phyloP scores from a whole-genome alignment of 2,797 vertebrate genomes.

The Schizopygopsis pylzovi region DNA sequence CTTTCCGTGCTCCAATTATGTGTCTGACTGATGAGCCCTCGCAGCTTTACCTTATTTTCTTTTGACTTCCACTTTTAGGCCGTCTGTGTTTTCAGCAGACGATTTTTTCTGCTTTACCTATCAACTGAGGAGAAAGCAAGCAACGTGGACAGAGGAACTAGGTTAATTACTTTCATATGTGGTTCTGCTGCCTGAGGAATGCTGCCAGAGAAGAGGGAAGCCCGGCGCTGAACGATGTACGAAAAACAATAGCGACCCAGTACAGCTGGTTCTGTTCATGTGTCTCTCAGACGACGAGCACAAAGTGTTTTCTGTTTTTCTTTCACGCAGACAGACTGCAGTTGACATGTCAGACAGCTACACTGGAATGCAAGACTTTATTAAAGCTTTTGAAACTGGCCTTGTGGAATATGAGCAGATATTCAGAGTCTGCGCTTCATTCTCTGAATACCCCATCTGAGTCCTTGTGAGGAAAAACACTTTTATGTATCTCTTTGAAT shows the following conservation, averaged over 20 bases:
- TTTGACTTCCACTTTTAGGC: background rate
- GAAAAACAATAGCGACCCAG: constrained; percentile 67
- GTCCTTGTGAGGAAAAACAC: constrained; percentile 31
- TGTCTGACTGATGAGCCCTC: background rate
- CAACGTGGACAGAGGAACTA: constrained; percentile 77
- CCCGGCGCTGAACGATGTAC: constrained; percentile 58
- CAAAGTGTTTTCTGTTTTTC: constrained; percentile 9
- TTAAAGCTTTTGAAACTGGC: constrained; percentile 27
- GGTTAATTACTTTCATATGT: constrained; percentile 82
- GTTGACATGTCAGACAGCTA: background rate
- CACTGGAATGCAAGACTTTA: constrained; percentile 6
- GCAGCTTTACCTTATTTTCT: background rate
- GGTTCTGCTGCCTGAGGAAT: constrained; percentile 62
- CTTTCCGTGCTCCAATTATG: background rate
- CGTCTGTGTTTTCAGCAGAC: constrained; percentile 25
- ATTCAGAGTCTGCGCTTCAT: background rate
- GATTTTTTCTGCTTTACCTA: constrained; percentile 49
- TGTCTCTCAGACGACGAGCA: constrained; percentile 17
- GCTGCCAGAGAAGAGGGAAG: constrained; percentile 55
- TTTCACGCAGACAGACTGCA: background rate
- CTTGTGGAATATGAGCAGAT: constrained; percentile 13
- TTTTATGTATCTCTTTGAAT: constrained; percentile 35
- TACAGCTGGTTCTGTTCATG: constrained; percentile 69
- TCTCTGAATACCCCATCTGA: constrained; percentile 22
- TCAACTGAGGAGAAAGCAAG: constrained; percentile 71